These are phyloP conservation scores for Phortica variegata DNA, from an alignment of 1,140 invertebrate genomes.

Conservation along the genomic window DNA sequence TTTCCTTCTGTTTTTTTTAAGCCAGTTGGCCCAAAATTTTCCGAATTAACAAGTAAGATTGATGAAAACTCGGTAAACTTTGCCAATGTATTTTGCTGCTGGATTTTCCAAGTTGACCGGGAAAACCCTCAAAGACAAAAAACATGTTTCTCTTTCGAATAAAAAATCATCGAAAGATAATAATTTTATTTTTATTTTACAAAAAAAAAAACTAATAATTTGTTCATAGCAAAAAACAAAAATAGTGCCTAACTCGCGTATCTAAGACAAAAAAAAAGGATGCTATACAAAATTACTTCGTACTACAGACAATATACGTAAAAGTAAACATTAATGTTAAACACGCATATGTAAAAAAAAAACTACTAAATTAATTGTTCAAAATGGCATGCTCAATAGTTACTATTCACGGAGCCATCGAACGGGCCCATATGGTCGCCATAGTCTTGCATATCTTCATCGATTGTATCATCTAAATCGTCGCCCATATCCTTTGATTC, in stretches of 20 bases:
- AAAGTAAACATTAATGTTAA: neutral
- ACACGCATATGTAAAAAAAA: too few species aligned
- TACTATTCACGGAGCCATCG: constrained; percentile 49
- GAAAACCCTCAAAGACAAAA: too few species aligned
- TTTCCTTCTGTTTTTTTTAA: constrained; percentile 5
- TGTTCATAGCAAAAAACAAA: constrained; percentile 37
- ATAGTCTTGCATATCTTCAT: constrained; percentile 52
- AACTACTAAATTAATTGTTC: neutral
- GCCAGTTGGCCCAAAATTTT: neutral
- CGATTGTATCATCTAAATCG: constrained; percentile 35
- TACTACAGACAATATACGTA: constrained; percentile 31
- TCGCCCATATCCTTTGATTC: constrained; percentile 44
- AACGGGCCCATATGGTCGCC: constrained; percentile 50
- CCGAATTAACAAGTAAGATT: too few species aligned
- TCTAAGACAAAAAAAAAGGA: constrained; percentile 24
- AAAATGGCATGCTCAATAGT: constrained; percentile 28
- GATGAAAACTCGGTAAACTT: too few species aligned
- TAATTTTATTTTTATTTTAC: constrained; percentile 15
- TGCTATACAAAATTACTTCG: constrained; percentile 52
- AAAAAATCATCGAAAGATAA: neutral
- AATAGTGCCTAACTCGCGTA: constrained; percentile 26
- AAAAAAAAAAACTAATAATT: constrained; percentile 18
- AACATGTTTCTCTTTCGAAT: too few species aligned
- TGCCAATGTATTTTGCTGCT: too few species aligned
- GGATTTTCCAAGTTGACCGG: too few species aligned